phyloP scores from a whole-genome alignment of 2,113 vertebrate species.

The Centropristis striata region DNA sequence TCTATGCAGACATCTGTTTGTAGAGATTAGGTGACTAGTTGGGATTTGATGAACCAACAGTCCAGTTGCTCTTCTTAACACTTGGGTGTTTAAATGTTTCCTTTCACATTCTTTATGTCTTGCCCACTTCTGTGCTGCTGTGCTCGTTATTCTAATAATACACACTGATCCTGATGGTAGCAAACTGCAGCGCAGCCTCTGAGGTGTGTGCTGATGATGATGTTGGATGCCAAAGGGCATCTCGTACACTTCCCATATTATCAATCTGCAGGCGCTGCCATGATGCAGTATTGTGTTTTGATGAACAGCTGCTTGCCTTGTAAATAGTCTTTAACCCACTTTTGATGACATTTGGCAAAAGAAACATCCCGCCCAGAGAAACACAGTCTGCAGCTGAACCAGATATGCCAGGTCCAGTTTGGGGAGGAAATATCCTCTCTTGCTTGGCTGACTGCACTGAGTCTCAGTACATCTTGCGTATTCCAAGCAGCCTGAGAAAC shows the following conservation, averaged over 20 bases:
- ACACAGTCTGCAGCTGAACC: constrained; percentile 62
- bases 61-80: background rate
- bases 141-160: constrained; percentile 17
- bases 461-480: constrained; percentile 31
- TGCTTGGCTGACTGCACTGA: constrained; percentile 40
- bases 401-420: constrained; percentile 76
- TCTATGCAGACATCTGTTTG: no score
- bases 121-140: background rate
- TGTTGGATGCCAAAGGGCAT: constrained; percentile 28
- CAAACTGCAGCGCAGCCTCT: background rate
- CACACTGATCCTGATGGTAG: background rate
- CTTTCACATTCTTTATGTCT: background rate
- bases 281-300: constrained; percentile 22
- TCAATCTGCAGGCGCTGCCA: constrained; percentile 25
- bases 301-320: constrained; percentile 50
- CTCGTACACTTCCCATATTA: constrained; percentile 34
- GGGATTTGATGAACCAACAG: background rate
- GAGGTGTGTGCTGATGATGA: constrained; percentile 6
- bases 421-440: constrained; percentile 52
- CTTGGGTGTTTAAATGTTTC: background rate
- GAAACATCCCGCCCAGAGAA: constrained; percentile 50
- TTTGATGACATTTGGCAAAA: constrained; percentile 66
- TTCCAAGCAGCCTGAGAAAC: constrained; percentile 41
- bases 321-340: constrained; percentile 69
- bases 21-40: no score